These are phyloP conservation scores for Danio aesculapii DNA, from an alignment of 2,797 vertebrate species.

Conservation along the genomic window DNA sequence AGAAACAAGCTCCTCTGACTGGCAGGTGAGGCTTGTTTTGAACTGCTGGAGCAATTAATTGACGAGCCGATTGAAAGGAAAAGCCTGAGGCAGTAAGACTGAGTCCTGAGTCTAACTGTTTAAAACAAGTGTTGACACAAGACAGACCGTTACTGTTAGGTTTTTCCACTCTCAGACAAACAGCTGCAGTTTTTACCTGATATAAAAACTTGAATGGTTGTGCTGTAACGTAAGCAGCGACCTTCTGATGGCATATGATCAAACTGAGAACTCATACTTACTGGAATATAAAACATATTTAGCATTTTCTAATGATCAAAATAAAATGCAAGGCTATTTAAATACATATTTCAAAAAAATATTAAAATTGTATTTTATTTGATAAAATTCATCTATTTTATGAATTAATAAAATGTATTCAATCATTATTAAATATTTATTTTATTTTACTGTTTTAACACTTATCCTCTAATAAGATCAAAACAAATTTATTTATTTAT, in stretches of 20 bases:
- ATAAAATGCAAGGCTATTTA: too few relatives aligned
- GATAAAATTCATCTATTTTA: too few relatives aligned
- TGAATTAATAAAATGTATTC: too few relatives aligned
- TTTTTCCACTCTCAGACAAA: neutral
- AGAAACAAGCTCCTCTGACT: constrained; percentile 74
- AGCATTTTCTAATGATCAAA: neutral
- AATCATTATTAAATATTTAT: too few relatives aligned
- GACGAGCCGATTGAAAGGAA: constrained; percentile 46
- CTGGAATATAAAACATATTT: neutral
- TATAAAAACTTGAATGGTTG: neutral
- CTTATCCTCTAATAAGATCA: too few relatives aligned
- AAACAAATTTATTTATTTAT: too few relatives aligned
- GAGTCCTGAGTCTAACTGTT: constrained; percentile 6
- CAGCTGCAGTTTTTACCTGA: neutral
- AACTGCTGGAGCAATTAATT: constrained; percentile 66
- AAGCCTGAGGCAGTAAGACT: constrained; percentile 64
- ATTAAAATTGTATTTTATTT: too few relatives aligned
- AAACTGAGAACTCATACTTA: neutral
- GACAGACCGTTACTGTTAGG: neutral
- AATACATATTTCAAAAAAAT: too few relatives aligned
- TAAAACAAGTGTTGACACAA: constrained; percentile 28
- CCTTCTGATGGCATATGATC: neutral
- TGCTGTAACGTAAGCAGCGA: neutral
- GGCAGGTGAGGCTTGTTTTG: constrained; percentile 69
- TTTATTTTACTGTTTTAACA: too few relatives aligned